Evolutionary conservation across 64 coral and sea anemone genomes (phyloP).

Genomic region (Stylophora pistillata): DNA sequence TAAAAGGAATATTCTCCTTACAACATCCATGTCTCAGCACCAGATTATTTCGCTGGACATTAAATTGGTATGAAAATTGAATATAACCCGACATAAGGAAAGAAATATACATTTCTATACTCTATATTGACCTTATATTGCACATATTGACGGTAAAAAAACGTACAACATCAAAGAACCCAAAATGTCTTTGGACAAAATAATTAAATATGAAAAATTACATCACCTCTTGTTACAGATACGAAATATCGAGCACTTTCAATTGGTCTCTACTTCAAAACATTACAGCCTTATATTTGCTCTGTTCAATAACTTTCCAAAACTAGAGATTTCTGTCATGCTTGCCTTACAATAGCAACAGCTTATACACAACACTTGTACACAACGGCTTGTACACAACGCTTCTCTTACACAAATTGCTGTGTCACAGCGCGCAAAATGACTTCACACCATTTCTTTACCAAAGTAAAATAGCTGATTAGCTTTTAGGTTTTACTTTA

Average conservation of each 20-base stretch:
- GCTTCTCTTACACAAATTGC: neutral
- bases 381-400: neutral
- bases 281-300: neutral
- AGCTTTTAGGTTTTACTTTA: neutral
- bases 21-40: slow-evolving; percentile 1
- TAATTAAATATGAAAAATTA: slow-evolving; percentile 13
- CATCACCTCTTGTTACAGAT: neutral
- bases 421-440: neutral
- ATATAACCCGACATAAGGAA: neutral
- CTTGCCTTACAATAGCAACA: neutral
- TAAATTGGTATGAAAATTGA: neutral
- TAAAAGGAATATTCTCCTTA: neutral
- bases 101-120: neutral
- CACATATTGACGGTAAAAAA: neutral
- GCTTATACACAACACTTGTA: neutral
- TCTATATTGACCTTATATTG: neutral
- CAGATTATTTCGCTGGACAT: neutral
- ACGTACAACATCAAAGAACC: neutral
- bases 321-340: slow-evolving; percentile 23
- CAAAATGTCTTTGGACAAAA: slow-evolving; percentile 13
- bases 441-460: neutral
- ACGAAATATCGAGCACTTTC: slow-evolving; percentile 29
- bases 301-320: slow-evolving; percentile 1
- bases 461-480: slow-evolving; percentile 7
- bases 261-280: slow-evolving; percentile 6